Percentiles rank a stretch among this genome's conserved stretches.
Conservation (phyloP, 2,797 vertebrate genomes). For the Hylomyscus alleni region DNA sequence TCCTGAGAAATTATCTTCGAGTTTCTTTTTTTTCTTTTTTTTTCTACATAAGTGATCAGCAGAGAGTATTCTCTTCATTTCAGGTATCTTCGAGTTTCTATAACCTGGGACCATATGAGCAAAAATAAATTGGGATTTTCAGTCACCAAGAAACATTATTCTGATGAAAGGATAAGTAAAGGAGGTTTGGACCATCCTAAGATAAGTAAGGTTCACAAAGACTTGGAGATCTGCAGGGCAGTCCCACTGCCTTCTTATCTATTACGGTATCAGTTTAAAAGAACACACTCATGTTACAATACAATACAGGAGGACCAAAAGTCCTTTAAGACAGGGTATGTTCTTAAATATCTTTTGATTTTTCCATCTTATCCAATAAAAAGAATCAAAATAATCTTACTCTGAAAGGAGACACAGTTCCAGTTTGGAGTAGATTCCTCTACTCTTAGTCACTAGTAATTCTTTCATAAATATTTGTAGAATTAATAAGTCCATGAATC, state of each 20-base stretch:
- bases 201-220: background rate
- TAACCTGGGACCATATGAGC: slow-evolving; percentile 15
- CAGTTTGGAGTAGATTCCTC: background rate
- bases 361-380: background rate
- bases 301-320: background rate
- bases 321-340: background rate
- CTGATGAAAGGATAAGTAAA: background rate
- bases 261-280: background rate
- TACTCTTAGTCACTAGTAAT: slow-evolving; percentile 32
- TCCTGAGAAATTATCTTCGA: slow-evolving; percentile 9
- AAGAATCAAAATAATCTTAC: slow-evolving; percentile 10
- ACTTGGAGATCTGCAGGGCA: background rate
- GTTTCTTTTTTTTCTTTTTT: too few species aligned
- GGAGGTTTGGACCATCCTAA: background rate
- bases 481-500: slow-evolving; percentile 54
- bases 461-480: slow-evolving; percentile 52
- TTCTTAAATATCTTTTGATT: background rate
- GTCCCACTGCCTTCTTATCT: background rate
- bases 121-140: background rate
- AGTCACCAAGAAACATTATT: background rate
- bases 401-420: background rate
- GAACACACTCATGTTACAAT: background rate
- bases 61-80: too few species aligned
- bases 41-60: too few species aligned
- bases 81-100: background rate